phyloP scores from a whole-genome alignment of 2,797 vertebrate genomes.

The Muscicapa comitata region DNA sequence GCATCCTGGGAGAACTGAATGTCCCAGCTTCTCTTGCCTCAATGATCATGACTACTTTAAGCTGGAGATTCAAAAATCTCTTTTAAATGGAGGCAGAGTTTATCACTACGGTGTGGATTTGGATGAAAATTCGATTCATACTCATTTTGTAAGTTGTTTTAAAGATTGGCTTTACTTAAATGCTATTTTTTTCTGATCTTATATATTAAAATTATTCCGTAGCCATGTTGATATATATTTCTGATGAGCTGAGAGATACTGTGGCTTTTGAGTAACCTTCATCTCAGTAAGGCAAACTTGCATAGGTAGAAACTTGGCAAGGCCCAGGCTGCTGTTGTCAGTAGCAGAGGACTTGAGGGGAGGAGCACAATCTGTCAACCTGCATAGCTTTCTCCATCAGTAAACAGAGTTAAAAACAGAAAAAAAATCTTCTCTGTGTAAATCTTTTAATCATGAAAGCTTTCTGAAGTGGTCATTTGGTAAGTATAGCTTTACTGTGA shows the following conservation, averaged over 20 bases:
- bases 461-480: neutral
- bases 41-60: neutral
- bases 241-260: neutral
- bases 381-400: neutral
- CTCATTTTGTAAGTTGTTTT: neutral
- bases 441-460: neutral
- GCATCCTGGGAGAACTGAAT: neutral
- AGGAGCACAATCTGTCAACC: neutral
- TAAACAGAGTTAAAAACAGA: neutral
- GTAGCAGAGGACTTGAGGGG: neutral
- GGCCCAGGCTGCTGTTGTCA: neutral
- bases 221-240: neutral
- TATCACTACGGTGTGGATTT: neutral
- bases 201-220: rapidly evolving
- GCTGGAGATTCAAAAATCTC: neutral
- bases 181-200: neutral
- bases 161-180: neutral
- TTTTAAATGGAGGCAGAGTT: neutral
- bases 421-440: neutral
- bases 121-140: neutral
- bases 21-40: neutral
- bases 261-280: neutral
- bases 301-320: neutral
- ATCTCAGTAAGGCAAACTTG: neutral
- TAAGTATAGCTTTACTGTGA: neutral